Percentiles rank a stretch among this genome's conserved stretches.
phyloP scores from a whole-genome alignment of 2,888 invertebrate species.

The Stenodera caucasica region DNA sequence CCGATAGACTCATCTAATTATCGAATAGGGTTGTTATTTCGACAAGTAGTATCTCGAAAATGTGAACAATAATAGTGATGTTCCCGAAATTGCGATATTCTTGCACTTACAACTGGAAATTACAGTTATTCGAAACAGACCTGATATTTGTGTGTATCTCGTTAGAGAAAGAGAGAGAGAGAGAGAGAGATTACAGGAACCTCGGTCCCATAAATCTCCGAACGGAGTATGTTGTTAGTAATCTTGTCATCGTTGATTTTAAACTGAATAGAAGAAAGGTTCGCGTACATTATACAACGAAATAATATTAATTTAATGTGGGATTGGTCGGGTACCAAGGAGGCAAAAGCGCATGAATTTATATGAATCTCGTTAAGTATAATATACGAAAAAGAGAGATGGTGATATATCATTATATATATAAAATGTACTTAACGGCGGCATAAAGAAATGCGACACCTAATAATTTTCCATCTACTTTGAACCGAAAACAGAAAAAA shows the following conservation, averaged over 20 bases:
- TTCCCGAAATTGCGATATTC: too few species aligned
- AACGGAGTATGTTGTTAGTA: conserved; percentile 18
- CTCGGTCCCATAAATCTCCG: conserved; percentile 22
- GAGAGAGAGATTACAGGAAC: conserved; percentile 16
- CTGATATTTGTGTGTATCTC: not conserved
- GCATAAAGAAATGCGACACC: not conserved
- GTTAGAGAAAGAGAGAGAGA: not conserved
- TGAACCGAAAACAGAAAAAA: too few species aligned
- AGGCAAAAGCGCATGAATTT: conserved; percentile 9
- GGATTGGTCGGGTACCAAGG: conserved; percentile 3
- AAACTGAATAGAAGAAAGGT: conserved; percentile 33
- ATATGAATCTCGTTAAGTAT: conserved; percentile 9
- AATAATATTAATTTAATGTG: conserved; percentile 21
- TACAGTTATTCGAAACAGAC: too few species aligned
- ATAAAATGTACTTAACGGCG: not conserved
- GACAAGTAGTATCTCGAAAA: too few species aligned
- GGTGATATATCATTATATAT: not conserved
- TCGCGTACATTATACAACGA: not conserved
- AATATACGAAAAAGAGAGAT: conserved; percentile 1
- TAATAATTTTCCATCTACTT: not conserved
- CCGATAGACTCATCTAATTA: not conserved
- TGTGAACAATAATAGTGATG: too few species aligned
- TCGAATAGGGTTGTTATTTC: not conserved
- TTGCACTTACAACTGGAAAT: too few species aligned
- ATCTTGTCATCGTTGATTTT: conserved; percentile 40